Evolutionary conservation across 2,797 vertebrate species (phyloP).

Genomic region (Holocentrus rufus): DNA sequence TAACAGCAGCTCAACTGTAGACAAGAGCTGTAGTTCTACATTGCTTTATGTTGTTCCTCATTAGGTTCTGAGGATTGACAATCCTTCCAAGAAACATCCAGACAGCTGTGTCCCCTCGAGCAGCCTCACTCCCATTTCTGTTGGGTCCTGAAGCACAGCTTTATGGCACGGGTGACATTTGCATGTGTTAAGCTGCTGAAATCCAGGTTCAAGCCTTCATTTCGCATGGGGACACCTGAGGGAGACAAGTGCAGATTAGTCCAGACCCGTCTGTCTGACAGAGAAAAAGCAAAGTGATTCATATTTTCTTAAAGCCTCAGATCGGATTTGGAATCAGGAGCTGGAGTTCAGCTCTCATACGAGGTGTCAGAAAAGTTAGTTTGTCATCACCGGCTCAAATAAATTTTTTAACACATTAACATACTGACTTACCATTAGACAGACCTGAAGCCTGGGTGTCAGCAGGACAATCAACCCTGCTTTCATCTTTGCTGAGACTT

Average conservation of each 20-base stretch:
- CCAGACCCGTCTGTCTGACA: no score
- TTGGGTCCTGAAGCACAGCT: neutral
- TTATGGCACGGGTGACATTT: neutral
- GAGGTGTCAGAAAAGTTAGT: constrained; percentile 59
- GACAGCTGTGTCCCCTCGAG: no score
- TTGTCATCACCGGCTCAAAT: constrained; percentile 31
- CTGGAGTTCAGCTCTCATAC: constrained; percentile 51
- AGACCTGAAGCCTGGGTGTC: no score
- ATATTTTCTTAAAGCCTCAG: constrained; percentile 29
- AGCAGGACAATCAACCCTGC: neutral
- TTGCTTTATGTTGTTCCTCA: no score
- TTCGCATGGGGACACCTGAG: neutral
- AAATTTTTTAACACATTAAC: neutral
- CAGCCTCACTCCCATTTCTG: no score
- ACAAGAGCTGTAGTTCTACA: no score
- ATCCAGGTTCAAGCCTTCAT: neutral
- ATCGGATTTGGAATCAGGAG: constrained; percentile 49
- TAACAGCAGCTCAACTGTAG: no score
- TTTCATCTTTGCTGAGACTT: neutral
- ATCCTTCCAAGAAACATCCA: no score
- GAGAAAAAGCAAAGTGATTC: neutral
- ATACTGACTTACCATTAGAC: neutral
- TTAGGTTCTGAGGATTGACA: no score
- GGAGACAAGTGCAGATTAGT: constrained; percentile 20
- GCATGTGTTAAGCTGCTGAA: neutral